A percentile compares a stretch with the other conserved stretches of the same genome.
Evolutionary conservation across 2,113 vertebrate genomes (phyloP).

Genomic region (Anolis carolinensis): DNA sequence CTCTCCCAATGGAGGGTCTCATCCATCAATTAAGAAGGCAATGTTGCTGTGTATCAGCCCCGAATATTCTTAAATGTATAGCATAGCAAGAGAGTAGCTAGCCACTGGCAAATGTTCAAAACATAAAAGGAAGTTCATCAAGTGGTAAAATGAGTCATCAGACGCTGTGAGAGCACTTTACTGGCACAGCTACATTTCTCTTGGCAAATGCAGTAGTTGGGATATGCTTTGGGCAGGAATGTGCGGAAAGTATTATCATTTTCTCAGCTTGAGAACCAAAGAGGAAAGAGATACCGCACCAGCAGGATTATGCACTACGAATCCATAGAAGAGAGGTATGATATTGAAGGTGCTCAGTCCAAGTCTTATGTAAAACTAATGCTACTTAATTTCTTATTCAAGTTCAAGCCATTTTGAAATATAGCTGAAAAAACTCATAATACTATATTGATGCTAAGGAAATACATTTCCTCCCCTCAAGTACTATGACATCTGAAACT

Average conservation of each 20-base stretch:
- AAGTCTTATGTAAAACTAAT: no score
- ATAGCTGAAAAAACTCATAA: no score
- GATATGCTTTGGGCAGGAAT: not conserved
- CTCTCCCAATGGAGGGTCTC: no score
- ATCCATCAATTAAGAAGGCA: not conserved
- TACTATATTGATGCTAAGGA: no score
- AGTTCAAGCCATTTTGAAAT: no score
- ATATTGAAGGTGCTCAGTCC: no score
- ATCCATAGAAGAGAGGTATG: no score
- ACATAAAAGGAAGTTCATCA: not conserved
- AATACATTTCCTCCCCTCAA: no score
- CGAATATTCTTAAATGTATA: not conserved
- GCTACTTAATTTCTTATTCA: no score
- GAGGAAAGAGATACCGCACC: not conserved
- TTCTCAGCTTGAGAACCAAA: not conserved
- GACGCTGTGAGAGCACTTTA: not conserved
- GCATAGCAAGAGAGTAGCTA: not conserved
- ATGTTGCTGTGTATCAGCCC: not conserved
- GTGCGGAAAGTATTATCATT: not conserved
- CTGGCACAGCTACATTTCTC: not conserved
- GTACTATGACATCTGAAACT: no score
- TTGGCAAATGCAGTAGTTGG: not conserved
- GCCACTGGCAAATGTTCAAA: not conserved
- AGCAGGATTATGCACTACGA: not conserved
- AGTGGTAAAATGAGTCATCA: not conserved